Percentiles rank a stretch among this genome's conserved stretches.
These are phyloP conservation scores for Microplitis deprimator DNA, from an alignment of 2,888 invertebrate genomes.

Conservation along the genomic window DNA sequence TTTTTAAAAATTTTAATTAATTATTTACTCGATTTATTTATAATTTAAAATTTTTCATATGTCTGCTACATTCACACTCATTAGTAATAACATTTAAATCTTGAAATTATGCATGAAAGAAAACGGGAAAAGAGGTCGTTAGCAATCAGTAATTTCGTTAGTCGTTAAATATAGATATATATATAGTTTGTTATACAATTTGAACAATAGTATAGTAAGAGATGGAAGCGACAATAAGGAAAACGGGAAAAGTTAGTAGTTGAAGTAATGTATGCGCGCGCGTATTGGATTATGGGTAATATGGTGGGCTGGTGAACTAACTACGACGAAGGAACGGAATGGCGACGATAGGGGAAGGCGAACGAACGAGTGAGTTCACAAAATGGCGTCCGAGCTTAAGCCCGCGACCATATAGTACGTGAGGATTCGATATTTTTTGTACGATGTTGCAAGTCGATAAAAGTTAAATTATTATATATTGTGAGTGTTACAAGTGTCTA, in stretches of 20 bases:
- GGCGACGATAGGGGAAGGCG: slow-evolving; percentile 49
- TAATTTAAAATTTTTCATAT: too few species aligned
- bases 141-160: neutral
- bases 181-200: neutral
- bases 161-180: neutral
- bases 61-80: neutral
- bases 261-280: slow-evolving; percentile 46
- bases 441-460: slow-evolving; percentile 60
- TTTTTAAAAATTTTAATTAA: too few species aligned
- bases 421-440: slow-evolving; percentile 63
- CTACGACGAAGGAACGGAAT: slow-evolving; percentile 44
- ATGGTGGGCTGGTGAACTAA: slow-evolving; percentile 40
- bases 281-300: slow-evolving; percentile 64
- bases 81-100: neutral
- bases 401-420: slow-evolving; percentile 68
- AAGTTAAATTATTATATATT: slow-evolving; percentile 55
- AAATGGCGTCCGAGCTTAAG: slow-evolving; percentile 69
- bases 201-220: slow-evolving; percentile 41
- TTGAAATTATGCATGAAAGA: neutral
- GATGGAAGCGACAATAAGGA: slow-evolving; percentile 45
- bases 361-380: slow-evolving; percentile 66
- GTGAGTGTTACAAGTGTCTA: slow-evolving; percentile 49
- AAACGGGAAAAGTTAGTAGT: neutral
- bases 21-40: too few species aligned
- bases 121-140: neutral